Conservation (phyloP, 2,113 vertebrate species). For the Rhinolophus sinicus region DNA sequence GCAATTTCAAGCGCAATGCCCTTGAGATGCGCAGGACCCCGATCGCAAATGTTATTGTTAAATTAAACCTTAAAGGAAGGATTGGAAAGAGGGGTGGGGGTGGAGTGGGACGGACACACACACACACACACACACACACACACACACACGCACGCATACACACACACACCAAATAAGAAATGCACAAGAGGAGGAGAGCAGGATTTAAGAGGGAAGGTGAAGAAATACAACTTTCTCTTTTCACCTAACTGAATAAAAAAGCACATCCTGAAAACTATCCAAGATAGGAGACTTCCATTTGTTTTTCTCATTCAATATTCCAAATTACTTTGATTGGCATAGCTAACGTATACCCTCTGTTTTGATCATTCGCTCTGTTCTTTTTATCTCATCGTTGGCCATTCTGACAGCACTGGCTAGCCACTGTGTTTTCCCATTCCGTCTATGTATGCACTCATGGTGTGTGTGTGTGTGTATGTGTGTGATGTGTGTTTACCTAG, state of each 20-base stretch:
- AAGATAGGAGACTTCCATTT: constrained; percentile 48
- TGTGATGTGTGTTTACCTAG: background rate
- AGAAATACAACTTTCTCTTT: constrained; percentile 75
- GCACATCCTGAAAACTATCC: constrained; percentile 17
- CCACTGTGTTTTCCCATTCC: background rate
- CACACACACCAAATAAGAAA: constrained; percentile 48
- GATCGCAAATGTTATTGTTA: constrained; percentile 99
- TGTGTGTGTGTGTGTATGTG: rapidly evolving
- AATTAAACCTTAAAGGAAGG: constrained; percentile 99
- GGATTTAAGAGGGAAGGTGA: constrained; percentile 61
- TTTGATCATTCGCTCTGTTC: background rate
- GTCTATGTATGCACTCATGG: rapidly evolving
- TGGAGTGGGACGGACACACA: background rate
- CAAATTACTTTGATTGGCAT: constrained; percentile 51
- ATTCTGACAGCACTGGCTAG: background rate
- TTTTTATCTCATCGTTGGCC: background rate
- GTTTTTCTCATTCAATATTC: constrained; percentile 57
- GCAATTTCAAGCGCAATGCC: constrained; percentile 99
- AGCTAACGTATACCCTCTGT: background rate
- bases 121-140: too few species aligned
- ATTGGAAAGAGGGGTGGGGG: constrained; percentile 84
- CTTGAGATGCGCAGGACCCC: constrained; percentile 99
- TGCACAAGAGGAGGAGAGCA: constrained; percentile 60
- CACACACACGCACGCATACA: background rate
- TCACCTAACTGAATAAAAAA: constrained; percentile 66